phyloP scores from a whole-genome alignment of 1,140 invertebrate genomes.

The Rhagoletis pomonella region DNA sequence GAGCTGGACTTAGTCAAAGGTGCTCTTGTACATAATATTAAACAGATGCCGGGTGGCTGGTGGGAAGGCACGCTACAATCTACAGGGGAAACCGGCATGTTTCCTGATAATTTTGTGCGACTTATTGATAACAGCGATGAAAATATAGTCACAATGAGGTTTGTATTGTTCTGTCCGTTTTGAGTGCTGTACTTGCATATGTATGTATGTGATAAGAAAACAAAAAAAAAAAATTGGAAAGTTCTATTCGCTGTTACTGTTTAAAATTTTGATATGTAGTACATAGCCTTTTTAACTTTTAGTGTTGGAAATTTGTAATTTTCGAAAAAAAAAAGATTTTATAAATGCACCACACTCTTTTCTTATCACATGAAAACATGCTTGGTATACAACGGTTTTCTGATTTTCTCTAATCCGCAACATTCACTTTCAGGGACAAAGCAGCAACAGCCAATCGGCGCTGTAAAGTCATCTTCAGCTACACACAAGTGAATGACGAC shows the following conservation, averaged over 20 bases:
- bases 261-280: neutral
- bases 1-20: conserved; percentile 92
- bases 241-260: neutral
- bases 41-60: conserved; percentile 93
- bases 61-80: conserved; percentile 92
- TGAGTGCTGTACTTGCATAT: neutral
- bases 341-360: too few relatives aligned
- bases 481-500: conserved; percentile 93
- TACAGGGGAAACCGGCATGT: conserved; percentile 91
- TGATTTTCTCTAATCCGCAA: conserved; percentile 4
- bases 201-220: neutral
- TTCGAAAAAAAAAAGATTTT: too few relatives aligned
- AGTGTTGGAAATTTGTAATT: too few relatives aligned
- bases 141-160: conserved; percentile 70
- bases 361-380: too few relatives aligned
- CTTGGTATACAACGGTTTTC: too few relatives aligned
- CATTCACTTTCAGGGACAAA: conserved; percentile 69
- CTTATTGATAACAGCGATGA: conserved; percentile 75
- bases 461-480: conserved; percentile 92
- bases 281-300: too few relatives aligned
- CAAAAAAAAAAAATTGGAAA: neutral
- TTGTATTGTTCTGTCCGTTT: conserved; percentile 50
- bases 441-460: conserved; percentile 77
- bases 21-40: conserved; percentile 90
- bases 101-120: conserved; percentile 97